phyloP scores from a whole-genome alignment of 2,888 invertebrate genomes.

The Encarsia formosa region DNA sequence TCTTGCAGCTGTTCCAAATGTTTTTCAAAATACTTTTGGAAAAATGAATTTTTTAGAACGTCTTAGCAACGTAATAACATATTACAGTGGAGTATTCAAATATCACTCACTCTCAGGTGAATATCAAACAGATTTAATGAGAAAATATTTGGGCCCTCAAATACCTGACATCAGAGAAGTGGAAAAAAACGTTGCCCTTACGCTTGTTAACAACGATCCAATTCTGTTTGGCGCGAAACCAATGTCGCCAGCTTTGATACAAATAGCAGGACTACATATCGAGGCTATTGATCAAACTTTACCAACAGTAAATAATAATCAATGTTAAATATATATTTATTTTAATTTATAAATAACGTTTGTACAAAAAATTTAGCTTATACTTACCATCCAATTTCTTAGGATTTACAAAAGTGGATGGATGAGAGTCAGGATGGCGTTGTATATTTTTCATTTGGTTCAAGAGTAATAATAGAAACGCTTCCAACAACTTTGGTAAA shows the following conservation, averaged over 20 bases:
- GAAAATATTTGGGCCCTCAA: slow-evolving; percentile 34
- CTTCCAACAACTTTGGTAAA: slow-evolving; percentile 32
- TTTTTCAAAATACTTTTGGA: slow-evolving; percentile 3
- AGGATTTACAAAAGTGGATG: slow-evolving; percentile 39
- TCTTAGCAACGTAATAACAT: slow-evolving; percentile 26
- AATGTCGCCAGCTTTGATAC: slow-evolving; percentile 50
- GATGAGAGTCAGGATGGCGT: slow-evolving; percentile 36
- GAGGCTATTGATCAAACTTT: slow-evolving; percentile 32
- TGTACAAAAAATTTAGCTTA: no score
- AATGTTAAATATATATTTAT: background rate
- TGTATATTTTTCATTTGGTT: slow-evolving; percentile 40
- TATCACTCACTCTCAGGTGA: slow-evolving; percentile 23
- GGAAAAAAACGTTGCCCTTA: slow-evolving; percentile 52
- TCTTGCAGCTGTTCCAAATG: slow-evolving; percentile 26
- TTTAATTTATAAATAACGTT: background rate
- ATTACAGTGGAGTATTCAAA: background rate
- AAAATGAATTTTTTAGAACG: slow-evolving; percentile 33
- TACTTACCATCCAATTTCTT: no score
- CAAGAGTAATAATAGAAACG: slow-evolving; percentile 35
- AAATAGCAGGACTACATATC: slow-evolving; percentile 56
- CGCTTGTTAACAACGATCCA: slow-evolving; percentile 54
- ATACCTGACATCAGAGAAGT: slow-evolving; percentile 48
- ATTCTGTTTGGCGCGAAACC: slow-evolving; percentile 52
- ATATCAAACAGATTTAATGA: slow-evolving; percentile 30
- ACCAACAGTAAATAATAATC: slow-evolving; percentile 13